These are phyloP conservation scores for Acropternis orthonyx DNA, from an alignment of 2,797 vertebrate species.

Conservation along the genomic window DNA sequence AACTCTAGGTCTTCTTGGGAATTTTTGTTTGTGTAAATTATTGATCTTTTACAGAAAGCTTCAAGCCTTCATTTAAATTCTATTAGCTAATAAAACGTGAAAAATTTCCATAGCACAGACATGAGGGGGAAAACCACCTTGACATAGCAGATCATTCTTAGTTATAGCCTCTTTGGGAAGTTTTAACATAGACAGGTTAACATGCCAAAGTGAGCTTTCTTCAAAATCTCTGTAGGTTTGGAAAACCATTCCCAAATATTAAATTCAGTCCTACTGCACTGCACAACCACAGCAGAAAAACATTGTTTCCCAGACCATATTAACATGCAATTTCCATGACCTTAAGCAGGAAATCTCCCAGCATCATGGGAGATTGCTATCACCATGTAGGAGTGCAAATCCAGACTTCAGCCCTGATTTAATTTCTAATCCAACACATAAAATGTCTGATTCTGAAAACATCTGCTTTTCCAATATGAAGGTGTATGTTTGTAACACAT, in stretches of 20 bases:
- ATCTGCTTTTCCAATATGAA: neutral
- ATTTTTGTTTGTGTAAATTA: neutral
- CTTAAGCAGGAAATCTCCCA: neutral
- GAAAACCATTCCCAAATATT: neutral
- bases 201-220: neutral
- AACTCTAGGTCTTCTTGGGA: neutral
- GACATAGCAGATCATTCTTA: neutral
- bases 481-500: rapidly evolving
- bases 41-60: neutral
- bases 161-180: neutral
- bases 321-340: neutral
- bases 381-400: neutral
- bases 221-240: neutral
- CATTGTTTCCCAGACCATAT: neutral
- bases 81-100: neutral
- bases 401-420: neutral
- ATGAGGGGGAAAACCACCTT: neutral
- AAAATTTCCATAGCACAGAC: neutral
- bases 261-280: neutral
- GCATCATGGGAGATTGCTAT: neutral
- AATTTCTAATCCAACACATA: neutral
- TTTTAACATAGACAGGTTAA: neutral
- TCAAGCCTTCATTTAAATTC: neutral
- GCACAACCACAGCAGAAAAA: neutral
- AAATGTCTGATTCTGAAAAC: neutral